phyloP scores from a whole-genome alignment of 1,140 invertebrate species.

The Caenorhabditis tropicalis region DNA sequence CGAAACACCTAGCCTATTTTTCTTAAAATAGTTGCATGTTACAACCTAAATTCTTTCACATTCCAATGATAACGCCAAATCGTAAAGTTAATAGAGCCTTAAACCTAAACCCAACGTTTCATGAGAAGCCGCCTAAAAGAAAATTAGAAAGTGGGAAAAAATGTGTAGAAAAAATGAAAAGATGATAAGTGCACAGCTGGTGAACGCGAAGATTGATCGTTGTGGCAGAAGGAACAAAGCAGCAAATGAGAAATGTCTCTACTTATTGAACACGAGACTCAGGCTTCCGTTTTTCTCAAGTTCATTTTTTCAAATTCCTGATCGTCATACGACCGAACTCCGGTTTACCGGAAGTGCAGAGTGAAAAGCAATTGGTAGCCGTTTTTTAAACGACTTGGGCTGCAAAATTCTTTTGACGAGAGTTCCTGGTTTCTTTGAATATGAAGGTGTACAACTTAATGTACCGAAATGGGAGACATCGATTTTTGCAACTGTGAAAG shows the following conservation, averaged over 20 bases:
- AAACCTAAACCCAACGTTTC: too few relatives aligned
- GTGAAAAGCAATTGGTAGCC: too few relatives aligned
- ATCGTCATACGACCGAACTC: neutral
- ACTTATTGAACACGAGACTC: constrained; percentile 23
- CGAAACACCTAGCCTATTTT: too few relatives aligned
- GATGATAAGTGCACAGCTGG: constrained; percentile 32
- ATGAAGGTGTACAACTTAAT: too few relatives aligned
- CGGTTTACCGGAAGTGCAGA: neutral
- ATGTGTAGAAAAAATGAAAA: neutral
- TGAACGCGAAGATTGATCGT: constrained; percentile 11
- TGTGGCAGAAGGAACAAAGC: neutral
- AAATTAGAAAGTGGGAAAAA: neutral
- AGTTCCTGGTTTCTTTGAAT: too few relatives aligned
- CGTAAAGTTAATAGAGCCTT: neutral
- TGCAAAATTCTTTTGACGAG: too few relatives aligned
- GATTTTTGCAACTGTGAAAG: too few relatives aligned
- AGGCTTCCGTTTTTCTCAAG: neutral
- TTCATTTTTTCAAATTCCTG: neutral
- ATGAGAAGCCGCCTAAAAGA: too few relatives aligned
- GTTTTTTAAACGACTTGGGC: neutral
- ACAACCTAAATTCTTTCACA: neutral
- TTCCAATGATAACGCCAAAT: neutral
- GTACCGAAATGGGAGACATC: too few relatives aligned
- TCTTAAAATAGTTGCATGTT: neutral
- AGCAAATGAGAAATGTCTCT: constrained; percentile 28